These are phyloP conservation scores for Lithophane socia DNA, from an alignment of 2,888 invertebrate species.

Conservation along the genomic window DNA sequence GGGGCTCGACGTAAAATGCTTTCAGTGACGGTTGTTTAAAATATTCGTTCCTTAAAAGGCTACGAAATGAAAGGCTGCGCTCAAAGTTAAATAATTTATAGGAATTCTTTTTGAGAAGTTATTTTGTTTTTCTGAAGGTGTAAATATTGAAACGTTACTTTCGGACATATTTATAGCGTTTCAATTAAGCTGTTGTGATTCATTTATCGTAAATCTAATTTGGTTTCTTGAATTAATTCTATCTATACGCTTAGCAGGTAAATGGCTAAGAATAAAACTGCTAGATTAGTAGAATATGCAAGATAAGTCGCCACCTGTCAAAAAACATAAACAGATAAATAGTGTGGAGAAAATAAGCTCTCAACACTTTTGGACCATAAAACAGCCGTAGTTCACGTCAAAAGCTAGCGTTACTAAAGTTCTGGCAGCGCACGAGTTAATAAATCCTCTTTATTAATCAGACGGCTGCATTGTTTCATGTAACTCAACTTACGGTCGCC, in stretches of 20 bases:
- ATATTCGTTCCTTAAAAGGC: conserved; percentile 64
- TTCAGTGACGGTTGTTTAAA: conserved; percentile 63
- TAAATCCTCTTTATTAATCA: conserved; percentile 60
- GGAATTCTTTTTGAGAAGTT: conserved; percentile 47
- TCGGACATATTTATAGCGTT: conserved; percentile 12
- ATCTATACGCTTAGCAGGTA: background rate
- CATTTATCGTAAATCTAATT: background rate
- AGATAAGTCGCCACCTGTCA: background rate
- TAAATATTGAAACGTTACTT: conserved; percentile 35
- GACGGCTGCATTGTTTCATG: conserved; percentile 25
- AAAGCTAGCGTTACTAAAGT: conserved; percentile 40
- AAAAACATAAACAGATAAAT: conserved; percentile 2
- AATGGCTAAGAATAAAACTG: background rate
- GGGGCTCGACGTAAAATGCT: conserved; percentile 62
- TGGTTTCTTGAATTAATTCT: background rate
- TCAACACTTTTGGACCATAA: conserved; percentile 7
- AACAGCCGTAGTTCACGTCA: conserved; percentile 16
- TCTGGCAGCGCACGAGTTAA: conserved; percentile 38
- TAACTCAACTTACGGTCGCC: conserved; percentile 8
- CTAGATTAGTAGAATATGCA: no score
- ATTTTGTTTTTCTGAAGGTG: conserved; percentile 38
- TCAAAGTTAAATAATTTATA: conserved; percentile 64
- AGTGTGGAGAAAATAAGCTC: conserved; percentile 27
- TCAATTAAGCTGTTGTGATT: conserved; percentile 10
- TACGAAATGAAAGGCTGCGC: conserved; percentile 59